Percentiles rank a stretch among this genome's conserved stretches.
Evolutionary conservation across 1,140 invertebrate species (phyloP).

Genomic region (Trichogramma pretiosum): DNA sequence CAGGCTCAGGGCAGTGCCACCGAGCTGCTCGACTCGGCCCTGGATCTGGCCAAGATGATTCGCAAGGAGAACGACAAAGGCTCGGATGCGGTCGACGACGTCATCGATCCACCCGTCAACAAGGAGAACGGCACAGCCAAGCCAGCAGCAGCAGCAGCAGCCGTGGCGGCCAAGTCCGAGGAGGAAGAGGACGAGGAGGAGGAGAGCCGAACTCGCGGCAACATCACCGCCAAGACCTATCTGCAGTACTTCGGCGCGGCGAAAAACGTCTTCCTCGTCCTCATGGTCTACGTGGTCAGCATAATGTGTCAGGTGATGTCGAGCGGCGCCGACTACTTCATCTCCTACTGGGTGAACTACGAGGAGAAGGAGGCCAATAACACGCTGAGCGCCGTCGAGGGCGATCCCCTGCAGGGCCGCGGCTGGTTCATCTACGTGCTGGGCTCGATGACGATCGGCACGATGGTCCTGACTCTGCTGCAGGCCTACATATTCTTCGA

Average conservation of each 20-base stretch:
- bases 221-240: conserved; percentile 50
- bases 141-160: not conserved
- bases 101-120: conserved; percentile 7
- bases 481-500: conserved; percentile 58
- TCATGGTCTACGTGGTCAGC: conserved; percentile 46
- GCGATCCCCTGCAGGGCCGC: conserved; percentile 17
- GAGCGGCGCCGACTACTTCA: conserved; percentile 57
- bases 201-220: conserved; percentile 47
- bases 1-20: conserved; percentile 53
- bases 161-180: not conserved
- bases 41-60: conserved; percentile 51
- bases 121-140: not conserved
- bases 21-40: conserved; percentile 51
- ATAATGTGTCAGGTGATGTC: conserved; percentile 49
- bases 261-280: conserved; percentile 41
- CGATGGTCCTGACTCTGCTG: conserved; percentile 49
- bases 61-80: not conserved
- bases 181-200: conserved; percentile 41
- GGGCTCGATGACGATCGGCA: conserved; percentile 49
- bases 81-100: conserved; percentile 8
- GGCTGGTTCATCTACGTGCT: conserved; percentile 29
- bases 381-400: not conserved
- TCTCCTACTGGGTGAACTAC: conserved; percentile 51
- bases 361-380: conserved; percentile 17
- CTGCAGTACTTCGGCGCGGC: conserved; percentile 52